phyloP scores from a whole-genome alignment of 2,797 vertebrate genomes.

The Acipenser transmontanus region DNA sequence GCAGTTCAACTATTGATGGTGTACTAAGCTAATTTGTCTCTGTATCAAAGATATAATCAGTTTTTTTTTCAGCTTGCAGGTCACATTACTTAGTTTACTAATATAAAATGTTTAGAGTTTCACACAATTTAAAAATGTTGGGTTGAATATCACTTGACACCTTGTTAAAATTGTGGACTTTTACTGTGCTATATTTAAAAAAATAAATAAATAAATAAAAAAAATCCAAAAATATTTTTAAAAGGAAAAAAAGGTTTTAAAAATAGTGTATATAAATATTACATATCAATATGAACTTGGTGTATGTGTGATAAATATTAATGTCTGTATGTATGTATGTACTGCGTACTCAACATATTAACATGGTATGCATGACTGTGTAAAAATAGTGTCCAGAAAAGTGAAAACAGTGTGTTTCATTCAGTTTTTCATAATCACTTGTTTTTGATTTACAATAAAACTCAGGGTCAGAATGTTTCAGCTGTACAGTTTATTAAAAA shows the following conservation, averaged over 20 bases:
- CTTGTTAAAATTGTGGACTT: slow-evolving; percentile 64
- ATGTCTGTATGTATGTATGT: slow-evolving; percentile 42
- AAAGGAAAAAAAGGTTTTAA: slow-evolving; percentile 46
- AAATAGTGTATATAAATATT: slow-evolving; percentile 32
- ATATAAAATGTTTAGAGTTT: slow-evolving; percentile 50
- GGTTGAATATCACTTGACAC: slow-evolving; percentile 67
- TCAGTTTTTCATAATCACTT: slow-evolving; percentile 35
- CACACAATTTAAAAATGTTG: slow-evolving; percentile 52
- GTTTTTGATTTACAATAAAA: slow-evolving; percentile 66
- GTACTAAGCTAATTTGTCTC: background rate
- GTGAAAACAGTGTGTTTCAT: slow-evolving; percentile 35
- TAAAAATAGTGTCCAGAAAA: slow-evolving; percentile 36
- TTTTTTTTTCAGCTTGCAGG: slow-evolving; percentile 48
- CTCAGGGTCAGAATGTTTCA: slow-evolving; percentile 81
- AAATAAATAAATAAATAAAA: background rate
- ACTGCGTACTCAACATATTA: slow-evolving; percentile 32
- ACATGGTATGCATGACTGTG: slow-evolving; percentile 55
- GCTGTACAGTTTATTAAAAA: slow-evolving; percentile 59
- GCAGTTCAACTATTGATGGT: slow-evolving; percentile 89
- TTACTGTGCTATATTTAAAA: slow-evolving; percentile 42
- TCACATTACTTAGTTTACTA: slow-evolving; percentile 54
- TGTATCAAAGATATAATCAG: slow-evolving; percentile 27
- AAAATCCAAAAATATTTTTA: slow-evolving; percentile 60
- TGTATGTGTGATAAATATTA: slow-evolving; percentile 53
- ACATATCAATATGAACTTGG: slow-evolving; percentile 74